Evolutionary conservation across 2,113 vertebrate genomes (phyloP).

Genomic region (Prolemur simus): DNA sequence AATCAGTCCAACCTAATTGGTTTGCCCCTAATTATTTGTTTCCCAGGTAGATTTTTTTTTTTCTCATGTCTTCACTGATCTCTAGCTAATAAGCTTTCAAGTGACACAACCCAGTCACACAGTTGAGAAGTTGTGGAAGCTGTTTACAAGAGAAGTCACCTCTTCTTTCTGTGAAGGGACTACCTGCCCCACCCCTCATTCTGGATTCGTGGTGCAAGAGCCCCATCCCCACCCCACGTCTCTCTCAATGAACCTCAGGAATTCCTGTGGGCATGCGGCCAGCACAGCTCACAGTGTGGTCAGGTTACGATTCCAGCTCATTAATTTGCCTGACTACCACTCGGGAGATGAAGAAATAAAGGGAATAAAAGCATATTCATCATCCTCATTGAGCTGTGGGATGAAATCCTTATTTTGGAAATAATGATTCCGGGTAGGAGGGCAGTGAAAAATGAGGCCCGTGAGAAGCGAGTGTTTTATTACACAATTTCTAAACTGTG

Average conservation of each 20-base stretch:
- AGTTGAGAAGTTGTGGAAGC: background rate
- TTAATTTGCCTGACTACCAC: background rate
- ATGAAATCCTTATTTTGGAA: constrained; percentile 54
- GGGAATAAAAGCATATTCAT: background rate
- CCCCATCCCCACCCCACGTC: background rate
- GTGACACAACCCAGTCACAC: background rate
- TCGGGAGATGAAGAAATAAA: background rate
- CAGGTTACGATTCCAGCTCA: background rate
- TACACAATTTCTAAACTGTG: constrained; percentile 22
- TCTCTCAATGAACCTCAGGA: accelerated
- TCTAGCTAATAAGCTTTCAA: background rate
- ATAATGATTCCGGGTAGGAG: constrained; percentile 56
- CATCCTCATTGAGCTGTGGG: background rate
- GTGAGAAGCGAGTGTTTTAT: background rate
- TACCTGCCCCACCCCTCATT: background rate
- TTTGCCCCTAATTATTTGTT: background rate
- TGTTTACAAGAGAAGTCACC: background rate
- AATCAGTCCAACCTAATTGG: background rate
- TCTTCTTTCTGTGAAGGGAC: background rate
- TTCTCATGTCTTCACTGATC: background rate
- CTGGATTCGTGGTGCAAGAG: background rate
- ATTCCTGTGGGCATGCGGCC: accelerated
- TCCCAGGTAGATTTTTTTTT: background rate
- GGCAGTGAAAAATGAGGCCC: background rate
- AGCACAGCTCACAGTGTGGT: accelerated